Evolutionary conservation across 64 coral and sea anemone species (phyloP).

Genomic region (Pocillopora verrucosa): DNA sequence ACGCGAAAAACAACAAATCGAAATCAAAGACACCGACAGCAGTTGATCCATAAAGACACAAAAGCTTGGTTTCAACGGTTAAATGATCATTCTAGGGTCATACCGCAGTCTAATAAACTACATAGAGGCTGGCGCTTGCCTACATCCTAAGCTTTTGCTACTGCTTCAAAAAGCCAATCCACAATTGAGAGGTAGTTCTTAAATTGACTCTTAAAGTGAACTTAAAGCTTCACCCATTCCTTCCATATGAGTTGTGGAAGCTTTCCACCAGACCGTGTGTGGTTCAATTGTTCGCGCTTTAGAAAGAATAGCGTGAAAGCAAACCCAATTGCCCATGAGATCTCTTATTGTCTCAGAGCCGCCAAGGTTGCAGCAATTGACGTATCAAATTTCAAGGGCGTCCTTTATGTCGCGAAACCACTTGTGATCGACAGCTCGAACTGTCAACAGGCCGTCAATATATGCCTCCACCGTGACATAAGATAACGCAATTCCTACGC

Average conservation of each 20-base stretch:
- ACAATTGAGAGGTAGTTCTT: background rate
- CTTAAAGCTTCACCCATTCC: constrained; percentile 17
- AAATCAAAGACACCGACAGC: constrained; percentile 42
- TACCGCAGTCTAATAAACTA: background rate
- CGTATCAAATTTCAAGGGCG: constrained; percentile 76
- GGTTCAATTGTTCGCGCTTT: constrained; percentile 63
- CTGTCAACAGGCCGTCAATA: constrained; percentile 77
- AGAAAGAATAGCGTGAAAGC: constrained; percentile 70
- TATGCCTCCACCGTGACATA: constrained; percentile 77
- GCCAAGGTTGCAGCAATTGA: constrained; percentile 77
- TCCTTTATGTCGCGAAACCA: constrained; percentile 61
- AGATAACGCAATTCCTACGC: constrained; percentile 59
- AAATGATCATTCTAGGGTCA: constrained; percentile 36
- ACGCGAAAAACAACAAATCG: background rate
- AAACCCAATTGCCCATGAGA: constrained; percentile 85
- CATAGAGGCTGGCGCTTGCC: background rate
- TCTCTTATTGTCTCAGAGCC: constrained; percentile 76
- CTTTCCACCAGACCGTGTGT: constrained; percentile 58
- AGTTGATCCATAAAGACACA: constrained; percentile 8
- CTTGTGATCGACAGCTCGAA: constrained; percentile 84
- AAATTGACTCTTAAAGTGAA: constrained; percentile 39
- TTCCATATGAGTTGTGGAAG: constrained; percentile 16
- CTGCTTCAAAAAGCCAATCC: background rate
- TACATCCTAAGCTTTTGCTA: background rate
- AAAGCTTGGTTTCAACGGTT: constrained; percentile 31